Base-by-base conservation (phyloP, 2,113 vertebrate species). In the Gnathonemus longibarbis region DNA sequence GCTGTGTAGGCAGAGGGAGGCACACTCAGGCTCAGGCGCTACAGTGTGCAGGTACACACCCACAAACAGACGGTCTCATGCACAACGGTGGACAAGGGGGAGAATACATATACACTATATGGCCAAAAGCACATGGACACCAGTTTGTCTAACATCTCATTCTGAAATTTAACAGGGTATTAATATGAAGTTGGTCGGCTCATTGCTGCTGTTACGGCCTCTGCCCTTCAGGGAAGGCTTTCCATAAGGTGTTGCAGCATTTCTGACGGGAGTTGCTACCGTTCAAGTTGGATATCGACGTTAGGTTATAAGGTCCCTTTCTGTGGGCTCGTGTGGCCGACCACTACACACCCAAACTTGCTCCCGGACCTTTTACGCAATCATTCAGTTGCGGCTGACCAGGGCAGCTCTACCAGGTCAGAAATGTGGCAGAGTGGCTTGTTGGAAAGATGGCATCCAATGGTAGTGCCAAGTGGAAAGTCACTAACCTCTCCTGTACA, bases 1-100 rank as follows among this genome's bases (percentile, higher is more conserved):
- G 98, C 98, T 99, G 90, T 0, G 83, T 88, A 90, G 88, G 80
- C 15, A 92, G 83, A n/a, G 5, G 42, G 85, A 87, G 13, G 11
- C 80, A 70, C 13, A 56, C 17, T 48, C 83, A 19, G 21, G 74
- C 9, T 52, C 27, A 27, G 19, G 42, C 8, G 56, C 48, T 21
- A 24, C n/a, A 88, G n/a, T 1, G 42, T 15, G 4, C 88, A 89
- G 5, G 92, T 52, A 91, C 88, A 90, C 17, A 92, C 15, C 48
- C 24, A 74, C 3, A 83, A 53, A 24, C 48, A 89, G 11, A 11
- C 17, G 11, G 3, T 49, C 17, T 45, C 86, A 90, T 7, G 83
- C 88, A 46, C 66, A 56, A 7, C 1, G 7, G 45, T n/a, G 21
- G 46, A 88, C 46, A 53, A 48, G 42, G 11, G 5, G 39, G 39